These are phyloP conservation scores for Helicoverpa assulta DNA, from an alignment of 2,888 invertebrate genomes.

Conservation along the genomic window DNA sequence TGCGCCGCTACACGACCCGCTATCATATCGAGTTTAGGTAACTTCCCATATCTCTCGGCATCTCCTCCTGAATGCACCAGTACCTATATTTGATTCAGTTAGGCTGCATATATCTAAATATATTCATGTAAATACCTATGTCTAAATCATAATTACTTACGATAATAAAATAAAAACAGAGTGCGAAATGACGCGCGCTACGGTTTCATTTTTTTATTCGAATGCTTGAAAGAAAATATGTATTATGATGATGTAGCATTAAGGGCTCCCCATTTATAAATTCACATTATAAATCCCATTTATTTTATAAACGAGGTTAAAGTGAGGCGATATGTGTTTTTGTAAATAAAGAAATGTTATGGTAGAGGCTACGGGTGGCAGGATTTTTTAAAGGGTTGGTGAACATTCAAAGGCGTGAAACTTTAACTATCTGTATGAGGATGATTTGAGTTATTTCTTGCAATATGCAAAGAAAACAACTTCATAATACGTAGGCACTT, in stretches of 20 bases:
- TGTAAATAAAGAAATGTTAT: conserved; percentile 51
- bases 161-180: conserved; percentile 16
- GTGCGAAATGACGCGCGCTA: not conserved
- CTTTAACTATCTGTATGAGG: not conserved
- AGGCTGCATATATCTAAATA: no score
- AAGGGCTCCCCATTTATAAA: conserved; percentile 40
- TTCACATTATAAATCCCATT: conserved; percentile 42
- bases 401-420: not conserved
- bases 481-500: no score
- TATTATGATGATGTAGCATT: conserved; percentile 32
- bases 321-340: conserved; percentile 54
- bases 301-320: conserved; percentile 34
- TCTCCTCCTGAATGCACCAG: conserved; percentile 1
- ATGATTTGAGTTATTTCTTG: no score
- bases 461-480: not conserved
- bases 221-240: conserved; percentile 30
- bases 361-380: conserved; percentile 15
- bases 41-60: conserved; percentile 1
- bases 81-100: conserved; percentile 11
- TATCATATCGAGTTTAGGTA: no score
- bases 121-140: not conserved
- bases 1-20: not conserved
- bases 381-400: conserved; percentile 16
- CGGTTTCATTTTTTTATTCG: conserved; percentile 26
- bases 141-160: conserved; percentile 5